phyloP scores from a whole-genome alignment of 2,888 invertebrate species.

The Caenorhabditis macrosperma region DNA sequence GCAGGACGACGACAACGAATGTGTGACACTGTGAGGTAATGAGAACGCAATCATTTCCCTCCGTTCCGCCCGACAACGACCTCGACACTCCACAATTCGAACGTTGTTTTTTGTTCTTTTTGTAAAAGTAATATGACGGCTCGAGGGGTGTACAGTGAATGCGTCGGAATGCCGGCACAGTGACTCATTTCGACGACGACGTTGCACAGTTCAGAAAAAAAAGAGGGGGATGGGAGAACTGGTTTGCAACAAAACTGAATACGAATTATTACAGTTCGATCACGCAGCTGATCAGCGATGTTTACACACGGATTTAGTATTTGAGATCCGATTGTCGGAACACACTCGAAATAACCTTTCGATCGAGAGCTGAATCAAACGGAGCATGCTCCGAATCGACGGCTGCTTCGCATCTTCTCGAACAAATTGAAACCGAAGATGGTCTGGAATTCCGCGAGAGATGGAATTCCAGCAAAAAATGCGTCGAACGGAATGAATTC shows the following conservation, averaged over 20 bases:
- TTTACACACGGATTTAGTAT: background rate
- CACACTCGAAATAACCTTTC: background rate
- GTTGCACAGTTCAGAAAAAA: background rate
- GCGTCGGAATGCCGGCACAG: background rate
- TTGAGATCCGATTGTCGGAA: background rate
- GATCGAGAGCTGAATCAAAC: background rate
- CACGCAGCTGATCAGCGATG: background rate
- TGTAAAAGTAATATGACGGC: background rate
- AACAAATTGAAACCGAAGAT: too few species aligned
- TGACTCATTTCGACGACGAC: constrained; percentile 3
- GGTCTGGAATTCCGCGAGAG: background rate
- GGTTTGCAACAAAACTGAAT: background rate
- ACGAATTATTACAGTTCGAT: background rate
- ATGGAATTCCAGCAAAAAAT: background rate
- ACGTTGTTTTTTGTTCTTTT: too few species aligned
- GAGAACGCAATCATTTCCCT: background rate
- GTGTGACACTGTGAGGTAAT: background rate
- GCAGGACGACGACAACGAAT: constrained; percentile 7
- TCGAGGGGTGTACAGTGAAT: background rate
- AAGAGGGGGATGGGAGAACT: background rate
- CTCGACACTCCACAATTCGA: constrained; percentile 8
- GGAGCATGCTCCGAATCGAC: too few species aligned
- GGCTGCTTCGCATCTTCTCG: too few species aligned
- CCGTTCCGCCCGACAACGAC: background rate
- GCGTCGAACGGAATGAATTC: background rate